Percentiles rank a stretch among this genome's conserved stretches.
phyloP scores from a whole-genome alignment of 2,797 vertebrate species.

The Rhadinocentrus ornatus region DNA sequence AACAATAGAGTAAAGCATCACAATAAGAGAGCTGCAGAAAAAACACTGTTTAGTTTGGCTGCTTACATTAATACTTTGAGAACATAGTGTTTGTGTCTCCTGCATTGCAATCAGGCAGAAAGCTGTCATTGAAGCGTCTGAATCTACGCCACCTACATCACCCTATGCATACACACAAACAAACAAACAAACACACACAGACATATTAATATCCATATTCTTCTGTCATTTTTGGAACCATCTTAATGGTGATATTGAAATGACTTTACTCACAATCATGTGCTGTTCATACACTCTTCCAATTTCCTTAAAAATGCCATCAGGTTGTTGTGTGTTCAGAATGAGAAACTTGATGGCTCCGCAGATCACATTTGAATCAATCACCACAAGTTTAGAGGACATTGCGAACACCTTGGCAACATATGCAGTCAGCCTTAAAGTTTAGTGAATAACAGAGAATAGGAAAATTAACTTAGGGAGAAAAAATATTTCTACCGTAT shows the following conservation, averaged over 20 bases:
- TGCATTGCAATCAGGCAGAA: constrained; percentile 86
- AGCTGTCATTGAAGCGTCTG: constrained; percentile 86
- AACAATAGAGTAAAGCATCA: not conserved
- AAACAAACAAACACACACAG: constrained; percentile 29
- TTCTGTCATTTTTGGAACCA: not conserved
- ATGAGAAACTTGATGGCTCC: constrained; percentile 86
- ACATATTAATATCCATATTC: not conserved
- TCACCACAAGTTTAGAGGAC: constrained; percentile 68
- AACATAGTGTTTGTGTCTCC: constrained; percentile 79
- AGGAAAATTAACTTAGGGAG: no score
- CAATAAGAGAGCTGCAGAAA: not conserved
- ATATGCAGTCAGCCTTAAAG: constrained; percentile 88
- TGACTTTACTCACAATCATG: constrained; percentile 52
- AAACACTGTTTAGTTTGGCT: not conserved
- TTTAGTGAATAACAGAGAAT: not conserved
- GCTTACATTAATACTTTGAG: constrained; percentile 79
- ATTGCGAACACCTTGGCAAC: constrained; percentile 88
- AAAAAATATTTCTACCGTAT: not conserved
- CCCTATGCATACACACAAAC: constrained; percentile 53
- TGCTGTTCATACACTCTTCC: accelerated
- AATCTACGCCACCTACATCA: constrained; percentile 63
- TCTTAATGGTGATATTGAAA: not conserved
- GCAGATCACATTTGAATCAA: constrained; percentile 76
- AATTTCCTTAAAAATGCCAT: constrained; percentile 60
- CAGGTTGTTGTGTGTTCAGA: constrained; percentile 75